Evolutionary conservation across 1,140 invertebrate species (phyloP), one percentile per base, ranked within the genome.

Genomic region (Listronotus oregonensis): DNA sequence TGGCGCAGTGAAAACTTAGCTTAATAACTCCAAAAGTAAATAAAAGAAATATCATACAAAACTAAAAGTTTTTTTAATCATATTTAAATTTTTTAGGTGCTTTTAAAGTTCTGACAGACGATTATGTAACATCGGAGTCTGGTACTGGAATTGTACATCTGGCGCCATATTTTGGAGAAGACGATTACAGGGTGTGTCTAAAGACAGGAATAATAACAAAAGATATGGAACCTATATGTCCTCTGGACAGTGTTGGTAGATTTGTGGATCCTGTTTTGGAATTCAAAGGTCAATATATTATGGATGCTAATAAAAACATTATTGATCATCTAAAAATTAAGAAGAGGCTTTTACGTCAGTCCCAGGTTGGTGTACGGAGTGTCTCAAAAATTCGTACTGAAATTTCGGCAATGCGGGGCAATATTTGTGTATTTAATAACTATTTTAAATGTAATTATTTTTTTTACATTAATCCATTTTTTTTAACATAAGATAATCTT

Each of bases 91-190:
- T 55, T 43, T 85, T 84, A 31, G 90, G 91, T 43, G 95, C 93
- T 7, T 99, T 95, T 81, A 82, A 85, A 71, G 89, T 99, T 0
- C 78, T 99, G 9, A 87, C 85, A 64, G 97, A 98, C 82, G 83
- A 80, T 9, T 99, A 99, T 83, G 97, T 99, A 0, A 98, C 95
- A 9, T 87, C 94, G 65, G 97, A 99, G 68, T 92, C 92, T 73
- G 98, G 98, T 84, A 99, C 97, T 8, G 98, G 98, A n/a, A 85
- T 99, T 72, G 98, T 99, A 18, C 97, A 99, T 80, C 96, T 98
- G 81, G 94, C 98, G 0, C 96, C 98, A 11, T 99, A 98, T 81
- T 99, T 99, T 85, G 98, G 98, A 72, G 98, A 99, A 81, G 95
- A 97, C 72, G 96, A 98, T 91, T 92, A 89, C 75, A 82, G 94